These are phyloP conservation scores for Brachirus orientalis DNA, from an alignment of 2,113 vertebrate genomes.

Conservation along the genomic window DNA sequence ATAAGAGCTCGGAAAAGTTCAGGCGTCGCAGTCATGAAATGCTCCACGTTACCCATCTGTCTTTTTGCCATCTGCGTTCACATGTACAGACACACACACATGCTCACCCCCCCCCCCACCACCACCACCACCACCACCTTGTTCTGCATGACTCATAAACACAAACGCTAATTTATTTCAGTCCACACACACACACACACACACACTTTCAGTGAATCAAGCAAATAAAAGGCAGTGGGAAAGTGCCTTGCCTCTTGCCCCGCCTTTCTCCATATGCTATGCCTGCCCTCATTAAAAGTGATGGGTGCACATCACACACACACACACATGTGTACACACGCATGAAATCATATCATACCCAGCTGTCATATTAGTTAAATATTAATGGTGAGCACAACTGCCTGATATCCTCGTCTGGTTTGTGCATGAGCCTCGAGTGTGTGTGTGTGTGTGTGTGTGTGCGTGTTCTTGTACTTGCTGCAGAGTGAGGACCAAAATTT, in stretches of 20 bases:
- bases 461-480: conserved; percentile 32
- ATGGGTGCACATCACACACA: conserved; percentile 68
- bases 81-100: conserved; percentile 13
- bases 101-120: background rate
- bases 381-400: conserved; percentile 63
- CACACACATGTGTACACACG: conserved; percentile 26
- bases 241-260: conserved; percentile 41
- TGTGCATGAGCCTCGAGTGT: conserved; percentile 23
- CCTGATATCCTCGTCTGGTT: conserved; percentile 52
- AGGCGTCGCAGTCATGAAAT: conserved; percentile 43
- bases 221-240: conserved; percentile 51
- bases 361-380: conserved; percentile 79
- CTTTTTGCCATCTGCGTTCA: conserved; percentile 50
- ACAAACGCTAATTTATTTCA: conserved; percentile 25
- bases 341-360: conserved; percentile 59
- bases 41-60: conserved; percentile 68
- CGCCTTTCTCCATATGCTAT: conserved; percentile 68
- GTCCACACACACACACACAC: conserved; percentile 7
- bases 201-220: conserved; percentile 32
- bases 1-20: conserved; percentile 26
- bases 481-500: no score
- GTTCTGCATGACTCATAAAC: conserved; percentile 4
- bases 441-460: conserved; percentile 19
- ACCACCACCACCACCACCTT: no score
- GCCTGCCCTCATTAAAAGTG: conserved; percentile 79